Evolutionary conservation across 2,888 invertebrate species (phyloP).

Genomic region (Acanthosepion pharaonis): DNA sequence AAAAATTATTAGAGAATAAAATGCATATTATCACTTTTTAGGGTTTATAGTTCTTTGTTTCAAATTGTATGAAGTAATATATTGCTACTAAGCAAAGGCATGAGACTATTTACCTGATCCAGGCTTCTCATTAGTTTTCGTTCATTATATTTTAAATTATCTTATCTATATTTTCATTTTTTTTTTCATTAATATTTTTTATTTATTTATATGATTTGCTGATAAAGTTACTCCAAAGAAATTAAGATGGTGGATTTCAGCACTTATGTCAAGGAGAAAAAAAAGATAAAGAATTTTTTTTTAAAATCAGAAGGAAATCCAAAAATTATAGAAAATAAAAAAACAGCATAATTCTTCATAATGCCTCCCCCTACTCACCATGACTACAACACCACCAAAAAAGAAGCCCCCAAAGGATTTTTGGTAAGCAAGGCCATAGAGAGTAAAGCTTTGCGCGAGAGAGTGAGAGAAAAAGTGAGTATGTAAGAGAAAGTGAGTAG

Average conservation of each 20-base stretch:
- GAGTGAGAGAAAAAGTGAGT: background rate
- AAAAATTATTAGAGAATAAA: background rate
- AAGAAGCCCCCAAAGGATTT: background rate
- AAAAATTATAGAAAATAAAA: background rate
- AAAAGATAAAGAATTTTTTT: background rate
- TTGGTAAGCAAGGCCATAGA: background rate
- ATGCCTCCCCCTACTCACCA: background rate
- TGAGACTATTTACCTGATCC: background rate
- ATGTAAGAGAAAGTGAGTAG: background rate
- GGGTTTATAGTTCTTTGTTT: background rate
- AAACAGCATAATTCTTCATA: background rate
- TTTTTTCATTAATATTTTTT: background rate
- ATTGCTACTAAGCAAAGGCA: background rate
- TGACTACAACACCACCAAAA: background rate
- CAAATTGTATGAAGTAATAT: background rate
- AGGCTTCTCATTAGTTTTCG: background rate
- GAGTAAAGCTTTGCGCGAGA: background rate
- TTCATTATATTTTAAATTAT: background rate
- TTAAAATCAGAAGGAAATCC: background rate
- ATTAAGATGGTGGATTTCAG: background rate
- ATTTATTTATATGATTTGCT: background rate
- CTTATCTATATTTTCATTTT: conserved; percentile 9
- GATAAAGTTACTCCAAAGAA: background rate
- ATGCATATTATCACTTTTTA: background rate
- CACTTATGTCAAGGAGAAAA: background rate